Percentiles rank a stretch among this genome's conserved stretches.
phyloP scores from a whole-genome alignment of 2,888 invertebrate genomes.

The Lepidocyrtoides sp. region DNA sequence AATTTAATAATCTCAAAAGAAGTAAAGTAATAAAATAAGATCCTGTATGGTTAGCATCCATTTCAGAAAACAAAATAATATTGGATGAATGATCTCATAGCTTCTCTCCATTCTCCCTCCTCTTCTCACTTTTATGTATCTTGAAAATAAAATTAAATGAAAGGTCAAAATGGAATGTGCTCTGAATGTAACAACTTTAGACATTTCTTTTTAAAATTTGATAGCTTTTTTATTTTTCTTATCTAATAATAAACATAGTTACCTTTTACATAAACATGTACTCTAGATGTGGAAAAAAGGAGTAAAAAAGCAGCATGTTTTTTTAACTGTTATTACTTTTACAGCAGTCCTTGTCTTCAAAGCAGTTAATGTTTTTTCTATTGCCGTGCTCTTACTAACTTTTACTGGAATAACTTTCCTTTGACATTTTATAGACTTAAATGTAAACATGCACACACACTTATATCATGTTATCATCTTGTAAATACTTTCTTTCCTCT shows the following conservation, averaged over 20 bases:
- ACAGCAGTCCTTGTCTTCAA: background rate
- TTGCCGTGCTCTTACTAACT: background rate
- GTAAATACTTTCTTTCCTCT: background rate
- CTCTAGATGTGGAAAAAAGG: background rate
- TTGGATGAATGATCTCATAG: too few species aligned
- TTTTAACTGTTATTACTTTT: background rate
- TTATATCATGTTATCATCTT: too few species aligned
- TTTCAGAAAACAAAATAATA: background rate
- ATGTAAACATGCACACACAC: too few species aligned
- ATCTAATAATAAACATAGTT: too few species aligned
- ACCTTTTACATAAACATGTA: too few species aligned
- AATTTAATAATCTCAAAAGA: conserved; percentile 52
- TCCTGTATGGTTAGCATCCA: background rate
- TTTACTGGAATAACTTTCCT: background rate
- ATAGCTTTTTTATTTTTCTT: background rate
- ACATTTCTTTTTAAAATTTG: background rate
- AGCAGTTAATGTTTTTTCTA: background rate
- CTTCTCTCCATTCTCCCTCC: background rate
- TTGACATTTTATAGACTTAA: background rate
- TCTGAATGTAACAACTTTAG: conserved; percentile 6
- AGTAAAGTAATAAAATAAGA: conserved; percentile 38
- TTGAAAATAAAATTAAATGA: conserved; percentile 5
- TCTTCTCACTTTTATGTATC: background rate
- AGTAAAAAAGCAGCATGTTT: background rate
- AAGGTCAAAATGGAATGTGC: conserved; percentile 36